Evolutionary conservation across 2,797 vertebrate species (phyloP).

Genomic region (Rhynchotus rufescens): DNA sequence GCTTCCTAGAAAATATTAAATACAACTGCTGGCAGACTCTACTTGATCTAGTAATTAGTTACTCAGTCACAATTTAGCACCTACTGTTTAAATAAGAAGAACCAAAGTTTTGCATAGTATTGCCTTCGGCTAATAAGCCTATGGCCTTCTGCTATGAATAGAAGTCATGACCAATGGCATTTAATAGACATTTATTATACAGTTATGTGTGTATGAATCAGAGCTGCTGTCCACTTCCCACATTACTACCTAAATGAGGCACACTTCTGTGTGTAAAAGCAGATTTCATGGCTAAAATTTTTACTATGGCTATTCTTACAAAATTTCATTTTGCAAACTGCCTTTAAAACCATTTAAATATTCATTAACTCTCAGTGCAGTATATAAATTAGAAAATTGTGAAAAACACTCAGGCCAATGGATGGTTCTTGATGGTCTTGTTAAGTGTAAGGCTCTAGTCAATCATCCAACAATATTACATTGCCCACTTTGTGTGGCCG

Average conservation of each 20-base stretch:
- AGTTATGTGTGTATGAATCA: background rate
- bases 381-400: conserved; percentile 17
- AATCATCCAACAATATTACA: background rate
- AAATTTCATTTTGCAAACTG: conserved; percentile 8
- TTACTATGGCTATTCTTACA: background rate
- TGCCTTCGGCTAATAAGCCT: background rate
- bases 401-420: background rate
- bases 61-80: background rate
- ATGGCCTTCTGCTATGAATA: background rate
- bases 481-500: background rate
- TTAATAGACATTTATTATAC: background rate
- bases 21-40: background rate
- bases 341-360: conserved; percentile 23
- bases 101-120: background rate
- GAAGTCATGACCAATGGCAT: background rate
- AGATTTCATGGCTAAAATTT: background rate
- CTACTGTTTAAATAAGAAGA: background rate
- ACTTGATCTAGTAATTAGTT: background rate
- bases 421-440: background rate
- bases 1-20: background rate
- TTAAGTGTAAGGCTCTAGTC: background rate
- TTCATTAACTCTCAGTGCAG: background rate
- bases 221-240: background rate
- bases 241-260: background rate
- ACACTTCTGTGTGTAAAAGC: background rate